Conservation (phyloP, 1,140 invertebrate species). For the Gerris buenoi region DNA sequence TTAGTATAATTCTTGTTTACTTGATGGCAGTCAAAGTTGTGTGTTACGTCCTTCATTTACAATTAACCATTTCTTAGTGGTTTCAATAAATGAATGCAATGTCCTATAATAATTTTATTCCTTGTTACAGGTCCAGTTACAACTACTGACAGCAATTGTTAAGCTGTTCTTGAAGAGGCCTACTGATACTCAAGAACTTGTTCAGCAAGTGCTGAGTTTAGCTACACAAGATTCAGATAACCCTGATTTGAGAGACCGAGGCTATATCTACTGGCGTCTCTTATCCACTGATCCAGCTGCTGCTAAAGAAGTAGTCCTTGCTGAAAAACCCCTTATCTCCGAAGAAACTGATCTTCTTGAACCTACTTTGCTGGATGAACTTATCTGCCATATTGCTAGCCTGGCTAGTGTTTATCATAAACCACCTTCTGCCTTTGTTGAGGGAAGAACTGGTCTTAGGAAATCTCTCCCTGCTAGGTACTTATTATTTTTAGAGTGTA, state of each 20-base stretch:
- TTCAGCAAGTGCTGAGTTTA: constrained; percentile 81
- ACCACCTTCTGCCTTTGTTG: constrained; percentile 96
- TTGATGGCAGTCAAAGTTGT: no score
- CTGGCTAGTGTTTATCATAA: constrained; percentile 99
- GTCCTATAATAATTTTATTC: no score
- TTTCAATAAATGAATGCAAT: no score
- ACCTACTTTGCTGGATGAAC: constrained; percentile 91
- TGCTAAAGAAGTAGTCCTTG: constrained; percentile 97
- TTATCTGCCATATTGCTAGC: constrained; percentile 98
- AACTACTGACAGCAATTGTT: constrained; percentile 92
- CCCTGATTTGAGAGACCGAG: constrained; percentile 93
- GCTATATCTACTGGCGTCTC: constrained; percentile 98
- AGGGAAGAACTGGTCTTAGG: constrained; percentile 46
- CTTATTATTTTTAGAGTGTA: no score
- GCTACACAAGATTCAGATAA: constrained; percentile 99
- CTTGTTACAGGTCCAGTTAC: constrained; percentile 71
- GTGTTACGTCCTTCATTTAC: no score
- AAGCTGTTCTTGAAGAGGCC: constrained; percentile 97
- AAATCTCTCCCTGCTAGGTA: constrained; percentile 36
- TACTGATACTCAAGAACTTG: constrained; percentile 93
- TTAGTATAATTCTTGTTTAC: no score
- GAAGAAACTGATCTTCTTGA: constrained; percentile 98
- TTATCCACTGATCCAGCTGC: constrained; percentile 96
- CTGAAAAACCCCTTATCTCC: constrained; percentile 97
- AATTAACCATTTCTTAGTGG: no score